These are phyloP conservation scores for Anhinga anhinga DNA, from an alignment of 2,113 vertebrate species.

Conservation along the genomic window DNA sequence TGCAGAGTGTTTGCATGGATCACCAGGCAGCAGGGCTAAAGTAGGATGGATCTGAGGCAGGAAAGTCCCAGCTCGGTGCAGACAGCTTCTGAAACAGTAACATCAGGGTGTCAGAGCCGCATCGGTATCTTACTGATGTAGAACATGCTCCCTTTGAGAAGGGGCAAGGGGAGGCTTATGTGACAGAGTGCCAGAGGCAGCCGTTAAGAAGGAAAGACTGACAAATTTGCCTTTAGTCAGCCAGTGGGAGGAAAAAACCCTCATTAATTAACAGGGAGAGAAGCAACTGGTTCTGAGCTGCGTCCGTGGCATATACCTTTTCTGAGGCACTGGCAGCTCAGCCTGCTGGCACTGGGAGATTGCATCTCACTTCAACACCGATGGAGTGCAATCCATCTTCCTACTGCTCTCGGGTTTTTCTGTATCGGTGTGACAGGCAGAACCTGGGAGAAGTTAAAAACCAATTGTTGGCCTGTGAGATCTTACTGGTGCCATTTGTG, in stretches of 20 bases:
- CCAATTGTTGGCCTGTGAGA: neutral
- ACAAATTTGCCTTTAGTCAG: neutral
- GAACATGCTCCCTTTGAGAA: neutral
- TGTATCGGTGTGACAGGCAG: neutral
- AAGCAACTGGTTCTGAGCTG: neutral
- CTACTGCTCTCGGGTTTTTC: neutral
- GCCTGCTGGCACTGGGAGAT: neutral
- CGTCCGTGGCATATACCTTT: neutral
- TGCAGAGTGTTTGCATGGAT: neutral
- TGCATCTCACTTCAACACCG: neutral
- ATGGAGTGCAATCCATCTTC: accelerated
- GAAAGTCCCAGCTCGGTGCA: neutral
- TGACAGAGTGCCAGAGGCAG: neutral
- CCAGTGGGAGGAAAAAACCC: accelerated
- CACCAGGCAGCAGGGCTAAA: neutral
- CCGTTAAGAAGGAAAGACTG: neutral
- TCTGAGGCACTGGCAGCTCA: neutral
- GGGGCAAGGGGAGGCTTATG: neutral
- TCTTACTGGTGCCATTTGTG: neutral
- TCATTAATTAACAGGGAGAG: neutral
- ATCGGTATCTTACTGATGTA: neutral
- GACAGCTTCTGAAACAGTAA: neutral
- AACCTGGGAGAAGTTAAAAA: neutral
- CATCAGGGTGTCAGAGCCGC: neutral
- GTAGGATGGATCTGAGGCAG: neutral